Base-by-base conservation (phyloP, 1,140 invertebrate species). In the Drosophila lacertosa region DNA sequence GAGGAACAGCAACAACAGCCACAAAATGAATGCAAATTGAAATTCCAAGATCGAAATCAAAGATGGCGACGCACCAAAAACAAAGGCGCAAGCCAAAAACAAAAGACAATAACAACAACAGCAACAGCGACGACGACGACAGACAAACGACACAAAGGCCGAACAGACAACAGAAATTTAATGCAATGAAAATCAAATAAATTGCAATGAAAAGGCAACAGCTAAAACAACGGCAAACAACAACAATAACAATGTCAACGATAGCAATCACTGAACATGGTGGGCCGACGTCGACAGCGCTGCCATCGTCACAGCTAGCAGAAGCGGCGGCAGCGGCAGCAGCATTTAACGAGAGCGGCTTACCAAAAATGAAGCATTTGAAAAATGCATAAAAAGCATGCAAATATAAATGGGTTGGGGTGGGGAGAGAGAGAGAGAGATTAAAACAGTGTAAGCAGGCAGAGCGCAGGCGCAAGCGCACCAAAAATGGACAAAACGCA, bases 131-230 rank as follows among this genome's bases (percentile, higher is more conserved):
- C 7, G 11, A 20, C 7, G 5, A 20, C 9, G 24, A 57, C n/a
- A 26, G 24, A 42, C 50, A 20, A 37, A 18, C 42, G 55, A 45
- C 45, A 57, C 54, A 39, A 69, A 64, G 39, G 9, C 48, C 35
- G 29, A 48, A 53, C 53, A 37, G 51, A 54, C 64, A 60, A 26
- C 70, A 74, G 15, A 74, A 83, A 84, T 77, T 69, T 66, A 88
- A 86, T 81, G 82, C 82, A 88, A 86, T 88, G 81, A 86, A 88
- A 86, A 86, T 88, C 82, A 86, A 86, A 86, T 86, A 86, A 86
- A 86, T 86, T 86, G 81, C 81, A 88, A 71, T 64, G 73, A 77
- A 84, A 84, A 62, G 59, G 55, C 50, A 73, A 59, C 32, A 63
- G 22, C 54, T 45, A 44, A 48, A 65, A 33, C 39, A 48, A 3